Conservation (phyloP, 2,797 vertebrate genomes). For the Ciconia nigra region DNA sequence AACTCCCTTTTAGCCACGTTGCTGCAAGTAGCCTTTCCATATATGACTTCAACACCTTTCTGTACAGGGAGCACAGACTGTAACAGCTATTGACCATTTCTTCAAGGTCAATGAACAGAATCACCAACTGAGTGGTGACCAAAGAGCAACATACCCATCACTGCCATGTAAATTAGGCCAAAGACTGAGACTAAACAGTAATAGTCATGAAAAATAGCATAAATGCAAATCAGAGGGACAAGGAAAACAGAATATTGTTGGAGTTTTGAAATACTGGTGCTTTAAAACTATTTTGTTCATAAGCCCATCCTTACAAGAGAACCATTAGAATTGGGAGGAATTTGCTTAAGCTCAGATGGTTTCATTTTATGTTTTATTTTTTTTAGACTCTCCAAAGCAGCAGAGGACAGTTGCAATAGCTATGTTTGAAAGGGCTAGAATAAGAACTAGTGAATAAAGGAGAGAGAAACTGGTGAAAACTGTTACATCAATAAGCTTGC, state of each 20-base stretch:
- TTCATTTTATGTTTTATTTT: background rate
- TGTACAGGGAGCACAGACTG: background rate
- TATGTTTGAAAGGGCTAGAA: background rate
- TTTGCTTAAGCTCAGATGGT: background rate
- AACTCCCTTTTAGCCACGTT: background rate
- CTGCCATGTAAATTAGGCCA: background rate
- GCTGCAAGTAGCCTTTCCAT: background rate
- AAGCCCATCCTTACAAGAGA: background rate
- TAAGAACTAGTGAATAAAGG: background rate
- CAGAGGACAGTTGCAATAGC: background rate
- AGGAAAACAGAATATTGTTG: background rate
- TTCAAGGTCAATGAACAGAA: background rate
- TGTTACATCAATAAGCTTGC: background rate
- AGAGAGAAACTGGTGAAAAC: background rate
- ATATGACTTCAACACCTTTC: background rate
- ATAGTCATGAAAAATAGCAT: background rate
- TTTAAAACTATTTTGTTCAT: background rate
- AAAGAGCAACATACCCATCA: background rate
- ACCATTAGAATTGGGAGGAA: background rate
- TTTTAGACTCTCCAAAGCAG: background rate
- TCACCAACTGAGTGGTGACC: accelerated
- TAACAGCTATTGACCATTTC: background rate
- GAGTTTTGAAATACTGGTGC: background rate
- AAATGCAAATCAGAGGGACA: background rate
- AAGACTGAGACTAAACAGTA: background rate